A percentile compares a stretch with the other conserved stretches of the same genome.
phyloP scores from a whole-genome alignment of 2,888 invertebrate species.

The Brassicogethes aeneus region DNA sequence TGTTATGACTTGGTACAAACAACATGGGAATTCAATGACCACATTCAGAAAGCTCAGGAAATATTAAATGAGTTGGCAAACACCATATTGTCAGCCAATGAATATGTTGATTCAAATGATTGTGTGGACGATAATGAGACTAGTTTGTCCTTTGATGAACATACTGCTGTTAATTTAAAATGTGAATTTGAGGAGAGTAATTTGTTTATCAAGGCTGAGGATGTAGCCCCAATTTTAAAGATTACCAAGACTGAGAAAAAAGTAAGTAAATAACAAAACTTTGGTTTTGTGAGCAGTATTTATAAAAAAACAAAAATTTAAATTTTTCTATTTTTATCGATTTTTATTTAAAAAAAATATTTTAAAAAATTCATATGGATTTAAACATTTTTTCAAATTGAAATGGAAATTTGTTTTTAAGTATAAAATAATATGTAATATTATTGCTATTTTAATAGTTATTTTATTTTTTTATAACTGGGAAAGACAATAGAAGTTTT shows the following conservation, averaged over 20 bases:
- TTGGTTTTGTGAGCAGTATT: too few relatives aligned
- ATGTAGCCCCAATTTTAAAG: slow-evolving; percentile 2
- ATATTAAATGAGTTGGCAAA: slow-evolving; percentile 22
- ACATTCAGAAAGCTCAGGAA: slow-evolving; percentile 38
- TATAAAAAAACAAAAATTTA: too few relatives aligned
- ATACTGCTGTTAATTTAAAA: not conserved
- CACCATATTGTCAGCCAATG: slow-evolving; percentile 5
- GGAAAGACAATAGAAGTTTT: too few relatives aligned
- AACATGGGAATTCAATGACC: slow-evolving; percentile 36
- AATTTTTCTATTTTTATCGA: too few relatives aligned
- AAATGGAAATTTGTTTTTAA: too few relatives aligned
- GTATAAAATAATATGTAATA: too few relatives aligned
- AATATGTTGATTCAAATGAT: slow-evolving; percentile 2
- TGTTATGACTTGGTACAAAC: slow-evolving; percentile 36
- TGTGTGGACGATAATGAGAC: slow-evolving; percentile 1
- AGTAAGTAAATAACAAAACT: too few relatives aligned
- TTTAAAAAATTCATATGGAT: too few relatives aligned
- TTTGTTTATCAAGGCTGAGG: not conserved
- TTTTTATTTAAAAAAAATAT: too few relatives aligned
- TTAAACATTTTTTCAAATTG: too few relatives aligned
- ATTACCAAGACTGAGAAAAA: not conserved
- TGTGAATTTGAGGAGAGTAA: not conserved
- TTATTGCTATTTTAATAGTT: too few relatives aligned
- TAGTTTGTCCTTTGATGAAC: slow-evolving; percentile 2
- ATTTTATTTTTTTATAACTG: too few relatives aligned